phyloP scores from a whole-genome alignment of 2,797 vertebrate species.

The Trachurus trachurus region DNA sequence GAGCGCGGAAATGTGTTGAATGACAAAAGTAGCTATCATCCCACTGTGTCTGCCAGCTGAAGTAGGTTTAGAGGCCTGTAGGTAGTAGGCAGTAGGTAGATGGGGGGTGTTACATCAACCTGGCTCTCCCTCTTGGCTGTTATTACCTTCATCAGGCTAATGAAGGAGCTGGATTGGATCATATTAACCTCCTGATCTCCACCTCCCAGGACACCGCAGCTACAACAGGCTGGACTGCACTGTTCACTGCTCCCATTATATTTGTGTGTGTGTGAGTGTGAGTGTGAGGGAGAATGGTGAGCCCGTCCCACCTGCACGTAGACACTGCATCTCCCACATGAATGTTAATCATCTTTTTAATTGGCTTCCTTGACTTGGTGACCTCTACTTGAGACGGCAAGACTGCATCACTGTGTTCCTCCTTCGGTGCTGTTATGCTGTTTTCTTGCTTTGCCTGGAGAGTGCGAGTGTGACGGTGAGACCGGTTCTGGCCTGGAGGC shows the following conservation, averaged over 20 bases:
- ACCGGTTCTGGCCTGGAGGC: slow-evolving; percentile 12
- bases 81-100: slow-evolving; percentile 36
- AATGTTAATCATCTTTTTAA: slow-evolving; percentile 86
- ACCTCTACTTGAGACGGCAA: slow-evolving; percentile 71
- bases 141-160: slow-evolving; percentile 82
- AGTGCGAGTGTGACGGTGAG: slow-evolving; percentile 3
- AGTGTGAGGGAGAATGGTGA: background rate
- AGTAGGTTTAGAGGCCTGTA: slow-evolving; percentile 38
- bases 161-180: slow-evolving; percentile 80
- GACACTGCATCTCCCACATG: slow-evolving; percentile 73
- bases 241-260: slow-evolving; percentile 55
- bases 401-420: slow-evolving; percentile 51
- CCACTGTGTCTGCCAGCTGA: slow-evolving; percentile 9
- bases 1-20: slow-evolving; percentile 17
- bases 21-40: slow-evolving; percentile 22
- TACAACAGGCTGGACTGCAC: slow-evolving; percentile 68
- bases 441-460: slow-evolving; percentile 29
- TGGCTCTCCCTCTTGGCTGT: slow-evolving; percentile 66
- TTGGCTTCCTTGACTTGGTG: slow-evolving; percentile 78
- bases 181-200: slow-evolving; percentile 82
- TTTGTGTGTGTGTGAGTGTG: slow-evolving; percentile 23
- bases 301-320: slow-evolving; percentile 59
- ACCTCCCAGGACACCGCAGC: slow-evolving; percentile 74
- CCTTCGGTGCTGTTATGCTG: slow-evolving; percentile 37
- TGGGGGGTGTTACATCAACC: slow-evolving; percentile 54